Evolutionary conservation across 2,888 invertebrate genomes (phyloP).

Genomic region (Magallana nippona): DNA sequence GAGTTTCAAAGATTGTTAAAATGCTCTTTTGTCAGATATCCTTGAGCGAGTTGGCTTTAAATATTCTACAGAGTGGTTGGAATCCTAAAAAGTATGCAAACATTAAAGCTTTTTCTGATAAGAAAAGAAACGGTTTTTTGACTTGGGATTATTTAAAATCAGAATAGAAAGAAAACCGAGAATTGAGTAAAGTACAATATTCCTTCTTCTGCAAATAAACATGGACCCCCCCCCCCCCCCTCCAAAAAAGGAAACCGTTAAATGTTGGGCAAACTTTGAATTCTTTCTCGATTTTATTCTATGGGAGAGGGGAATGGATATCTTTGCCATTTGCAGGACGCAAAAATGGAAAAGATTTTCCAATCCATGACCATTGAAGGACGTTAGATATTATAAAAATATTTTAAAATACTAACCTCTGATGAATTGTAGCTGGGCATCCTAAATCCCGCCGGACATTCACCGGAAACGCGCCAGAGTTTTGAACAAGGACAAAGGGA

Average conservation of each 20-base stretch:
- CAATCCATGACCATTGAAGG: neutral
- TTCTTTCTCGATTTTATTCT: too few relatives aligned
- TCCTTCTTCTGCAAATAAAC: too few relatives aligned
- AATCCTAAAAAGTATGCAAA: neutral
- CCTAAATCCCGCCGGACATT: neutral
- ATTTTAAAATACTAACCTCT: neutral
- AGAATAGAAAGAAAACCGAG: too few relatives aligned
- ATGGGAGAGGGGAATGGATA: too few relatives aligned
- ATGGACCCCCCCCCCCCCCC: too few relatives aligned
- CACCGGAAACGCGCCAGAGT: neutral
- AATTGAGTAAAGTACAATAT: too few relatives aligned
- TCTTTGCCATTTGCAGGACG: too few relatives aligned
- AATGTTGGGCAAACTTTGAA: too few relatives aligned
- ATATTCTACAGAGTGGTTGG: neutral
- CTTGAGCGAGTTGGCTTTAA: slow-evolving; percentile 13
- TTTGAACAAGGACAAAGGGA: too few relatives aligned
- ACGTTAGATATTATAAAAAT: neutral
- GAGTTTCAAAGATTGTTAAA: neutral
- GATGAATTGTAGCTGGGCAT: slow-evolving; percentile 22
- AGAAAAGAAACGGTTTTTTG: neutral
- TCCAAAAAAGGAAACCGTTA: too few relatives aligned
- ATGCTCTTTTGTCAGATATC: neutral
- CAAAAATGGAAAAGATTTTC: too few relatives aligned
- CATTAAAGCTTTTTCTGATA: neutral
- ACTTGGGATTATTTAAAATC: too few relatives aligned